Conservation (phyloP, 2,888 invertebrate genomes). For the Napeogenes inachia region DNA sequence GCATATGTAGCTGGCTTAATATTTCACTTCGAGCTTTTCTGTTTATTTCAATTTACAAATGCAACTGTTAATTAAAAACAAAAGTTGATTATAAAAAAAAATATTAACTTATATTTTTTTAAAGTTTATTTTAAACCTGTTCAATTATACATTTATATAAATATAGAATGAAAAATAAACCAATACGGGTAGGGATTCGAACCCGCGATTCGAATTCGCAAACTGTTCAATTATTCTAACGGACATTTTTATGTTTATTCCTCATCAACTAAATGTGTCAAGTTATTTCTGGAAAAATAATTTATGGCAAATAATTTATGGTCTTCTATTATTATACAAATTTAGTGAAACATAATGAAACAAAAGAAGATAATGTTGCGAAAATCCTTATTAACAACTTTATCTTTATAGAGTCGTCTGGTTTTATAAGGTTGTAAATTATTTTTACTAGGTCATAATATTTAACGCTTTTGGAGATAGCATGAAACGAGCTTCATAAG, state of each 20-base stretch:
- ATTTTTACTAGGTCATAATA: conserved; percentile 5
- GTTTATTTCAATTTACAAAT: conserved; percentile 10
- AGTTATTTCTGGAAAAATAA: no score
- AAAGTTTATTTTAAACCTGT: no score
- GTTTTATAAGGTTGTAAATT: conserved; percentile 6
- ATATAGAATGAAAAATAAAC: no score
- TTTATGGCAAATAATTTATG: background rate
- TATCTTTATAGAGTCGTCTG: conserved; percentile 4
- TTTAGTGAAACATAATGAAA: background rate
- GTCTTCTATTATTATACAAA: background rate
- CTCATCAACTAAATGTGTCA: no score
- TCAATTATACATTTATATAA: no score
- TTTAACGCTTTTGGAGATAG: conserved; percentile 1
- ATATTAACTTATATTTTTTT: no score
- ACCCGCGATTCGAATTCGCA: no score
- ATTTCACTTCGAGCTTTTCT: conserved; percentile 21
- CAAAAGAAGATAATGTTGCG: background rate
- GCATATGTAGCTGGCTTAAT: conserved; percentile 19
- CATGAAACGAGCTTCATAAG: background rate
- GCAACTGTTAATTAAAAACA: conserved; percentile 1
- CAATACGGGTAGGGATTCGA: no score
- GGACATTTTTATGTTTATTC: no score
- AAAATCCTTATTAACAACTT: conserved; percentile 3
- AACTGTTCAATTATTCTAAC: no score
- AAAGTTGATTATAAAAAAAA: background rate